Conservation (phyloP, 2,113 vertebrate genomes). For the Plestiodon gilberti region DNA sequence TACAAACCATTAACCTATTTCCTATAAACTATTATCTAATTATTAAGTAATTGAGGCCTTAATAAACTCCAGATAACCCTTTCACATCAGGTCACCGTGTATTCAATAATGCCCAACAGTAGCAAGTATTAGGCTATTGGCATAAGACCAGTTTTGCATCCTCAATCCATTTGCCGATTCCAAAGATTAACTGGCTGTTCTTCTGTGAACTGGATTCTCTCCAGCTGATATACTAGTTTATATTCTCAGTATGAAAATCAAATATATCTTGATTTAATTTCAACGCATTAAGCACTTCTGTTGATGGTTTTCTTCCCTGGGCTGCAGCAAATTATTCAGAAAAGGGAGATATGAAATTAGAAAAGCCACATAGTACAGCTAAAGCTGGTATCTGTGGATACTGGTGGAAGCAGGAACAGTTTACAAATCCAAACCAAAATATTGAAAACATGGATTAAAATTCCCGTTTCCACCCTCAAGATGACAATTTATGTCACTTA, state of each 20-base stretch:
- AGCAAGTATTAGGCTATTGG: background rate
- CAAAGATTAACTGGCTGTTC: slow-evolving; percentile 7
- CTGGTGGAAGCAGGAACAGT: background rate
- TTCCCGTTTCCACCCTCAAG: background rate
- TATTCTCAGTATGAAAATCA: background rate
- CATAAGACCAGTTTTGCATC: background rate
- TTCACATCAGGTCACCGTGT: background rate
- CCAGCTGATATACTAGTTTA: background rate
- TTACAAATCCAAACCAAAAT: background rate
- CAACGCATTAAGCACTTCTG: slow-evolving; percentile 19
- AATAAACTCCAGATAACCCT: background rate
- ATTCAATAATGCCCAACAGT: background rate
- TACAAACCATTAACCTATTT: too few relatives aligned
- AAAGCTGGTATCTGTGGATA: background rate
- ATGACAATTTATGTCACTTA: background rate
- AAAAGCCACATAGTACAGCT: background rate
- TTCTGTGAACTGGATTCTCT: background rate
- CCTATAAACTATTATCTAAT: background rate
- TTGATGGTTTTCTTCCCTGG: background rate
- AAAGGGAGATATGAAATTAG: slow-evolving; percentile 6
- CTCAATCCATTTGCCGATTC: background rate
- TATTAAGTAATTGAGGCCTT: background rate
- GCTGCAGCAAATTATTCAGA: background rate
- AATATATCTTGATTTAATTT: slow-evolving; percentile 12
- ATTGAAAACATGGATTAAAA: background rate